These are phyloP conservation scores for Tetragnatha versicolor DNA, from an alignment of 1,140 invertebrate species.

Conservation along the genomic window DNA sequence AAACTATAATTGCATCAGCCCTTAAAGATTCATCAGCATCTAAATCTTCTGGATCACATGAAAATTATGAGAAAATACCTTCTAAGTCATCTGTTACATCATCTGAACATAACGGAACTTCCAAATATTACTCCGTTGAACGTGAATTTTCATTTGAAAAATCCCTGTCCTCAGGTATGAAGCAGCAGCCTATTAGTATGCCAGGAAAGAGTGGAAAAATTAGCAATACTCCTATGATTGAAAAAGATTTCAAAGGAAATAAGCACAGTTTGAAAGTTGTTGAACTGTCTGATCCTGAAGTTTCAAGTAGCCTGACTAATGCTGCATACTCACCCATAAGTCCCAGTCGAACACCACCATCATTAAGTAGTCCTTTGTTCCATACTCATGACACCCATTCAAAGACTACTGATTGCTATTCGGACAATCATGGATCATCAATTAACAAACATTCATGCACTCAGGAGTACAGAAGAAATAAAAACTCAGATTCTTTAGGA, in stretches of 20 bases:
- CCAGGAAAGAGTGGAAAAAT: neutral
- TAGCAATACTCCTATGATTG: neutral
- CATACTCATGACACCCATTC: neutral
- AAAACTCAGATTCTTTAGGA: neutral
- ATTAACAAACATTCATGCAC: neutral
- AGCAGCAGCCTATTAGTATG: neutral
- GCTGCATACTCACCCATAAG: constrained; percentile 63
- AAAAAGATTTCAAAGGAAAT: constrained; percentile 11
- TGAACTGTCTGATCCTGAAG: constrained; percentile 49
- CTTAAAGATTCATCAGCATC: constrained; percentile 77
- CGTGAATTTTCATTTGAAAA: constrained; percentile 6
- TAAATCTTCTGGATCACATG: neutral
- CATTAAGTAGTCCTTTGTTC: constrained; percentile 67
- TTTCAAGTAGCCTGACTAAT: constrained; percentile 39
- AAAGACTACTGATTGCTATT: constrained; percentile 7
- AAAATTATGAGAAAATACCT: neutral
- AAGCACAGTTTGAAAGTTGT: constrained; percentile 18
- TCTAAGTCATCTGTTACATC: constrained; percentile 8
- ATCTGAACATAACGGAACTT: neutral
- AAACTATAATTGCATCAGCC: constrained; percentile 89
- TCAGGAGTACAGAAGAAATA: constrained; percentile 20
- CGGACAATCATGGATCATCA: neutral
- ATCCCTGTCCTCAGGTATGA: neutral
- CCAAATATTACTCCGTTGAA: neutral
- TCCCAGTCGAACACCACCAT: constrained; percentile 81